Evolutionary conservation across 2,888 invertebrate genomes (phyloP), one percentile per base, ranked within the genome.

Genomic region (Hermodice carunculata): DNA sequence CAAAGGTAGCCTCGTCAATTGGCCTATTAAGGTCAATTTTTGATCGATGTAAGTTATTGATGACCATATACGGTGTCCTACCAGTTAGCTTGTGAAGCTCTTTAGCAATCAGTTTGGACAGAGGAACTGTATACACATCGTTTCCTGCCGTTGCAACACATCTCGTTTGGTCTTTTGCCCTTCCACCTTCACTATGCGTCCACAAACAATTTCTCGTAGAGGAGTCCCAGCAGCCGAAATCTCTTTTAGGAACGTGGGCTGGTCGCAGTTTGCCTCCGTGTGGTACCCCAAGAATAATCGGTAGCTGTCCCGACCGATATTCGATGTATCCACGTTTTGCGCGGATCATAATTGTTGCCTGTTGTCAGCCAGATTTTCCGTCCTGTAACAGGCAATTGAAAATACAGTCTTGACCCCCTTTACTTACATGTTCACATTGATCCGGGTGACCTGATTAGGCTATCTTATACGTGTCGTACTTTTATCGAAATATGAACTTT

Each of bases 11-110:
- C 42, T 71, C 64, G 5, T 57, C 60, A 17, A 66, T 40, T 1
- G 66, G 66, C 19, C 67, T 32, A 43, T 72, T 71, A 8, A 48
- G 61, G 44, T 72, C 72, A 22, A 72, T 19, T 32, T 71, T 71
- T 4, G 48, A 29, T 11, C 70, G 60, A 26, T 70, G 61, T 11
- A 72, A 48, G 3, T 61, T 54, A 40, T 60, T 63, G 31, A 63
- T 52, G 11, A 71, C 52, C 19, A 69, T 42, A 40, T 71, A 64
- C 6, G 71, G 71, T 32, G 61, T 31, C 8, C 34, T 42, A 2
- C 66, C 63, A 3, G 44, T 66, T n/a, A 62, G 49, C 5, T 11
- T 22, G 28, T 59, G 8, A 40, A 69, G 43, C 22, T 57, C 51
- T 11, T 49, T 56, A 8, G 65, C 49, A 26, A 66, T 6, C 32